Percentiles rank a stretch among this genome's conserved stretches.
Evolutionary conservation across 2,888 invertebrate species (phyloP).

Genomic region (Noctua comes): DNA sequence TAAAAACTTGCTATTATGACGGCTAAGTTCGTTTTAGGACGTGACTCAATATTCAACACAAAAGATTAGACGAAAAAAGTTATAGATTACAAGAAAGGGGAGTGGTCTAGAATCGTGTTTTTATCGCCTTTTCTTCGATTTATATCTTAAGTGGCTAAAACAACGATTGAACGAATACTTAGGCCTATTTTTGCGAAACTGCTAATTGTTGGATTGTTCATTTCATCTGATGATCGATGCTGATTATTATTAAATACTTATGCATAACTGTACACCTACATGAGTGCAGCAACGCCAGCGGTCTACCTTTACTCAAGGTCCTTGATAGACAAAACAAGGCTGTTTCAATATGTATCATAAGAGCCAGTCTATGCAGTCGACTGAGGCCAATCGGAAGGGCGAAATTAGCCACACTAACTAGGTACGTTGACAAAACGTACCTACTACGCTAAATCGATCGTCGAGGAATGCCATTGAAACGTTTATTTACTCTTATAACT

Average conservation of each 20-base stretch:
- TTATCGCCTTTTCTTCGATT: constrained; percentile 1
- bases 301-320: constrained; percentile 22
- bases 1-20: constrained; percentile 27
- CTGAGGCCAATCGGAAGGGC: background rate
- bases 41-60: constrained; percentile 45
- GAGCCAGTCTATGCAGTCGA: background rate
- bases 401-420: background rate
- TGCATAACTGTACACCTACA: constrained; percentile 30
- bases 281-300: background rate
- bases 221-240: background rate
- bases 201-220: background rate
- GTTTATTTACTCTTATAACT: constrained; percentile 5
- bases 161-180: background rate
- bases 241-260: background rate
- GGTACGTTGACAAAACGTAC: background rate
- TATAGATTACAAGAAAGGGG: constrained; percentile 24
- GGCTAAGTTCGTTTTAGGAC: constrained; percentile 26
- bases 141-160: background rate
- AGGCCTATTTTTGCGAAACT: background rate
- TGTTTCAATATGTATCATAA: background rate
- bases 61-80: constrained; percentile 43
- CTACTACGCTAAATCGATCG: background rate
- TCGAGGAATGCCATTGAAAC: background rate
- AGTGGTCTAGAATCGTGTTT: background rate
- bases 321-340: constrained; percentile 1